Evolutionary conservation across 23 tunicate genomes (phyloP).

Genomic region (Trididemnum nubilum): DNA sequence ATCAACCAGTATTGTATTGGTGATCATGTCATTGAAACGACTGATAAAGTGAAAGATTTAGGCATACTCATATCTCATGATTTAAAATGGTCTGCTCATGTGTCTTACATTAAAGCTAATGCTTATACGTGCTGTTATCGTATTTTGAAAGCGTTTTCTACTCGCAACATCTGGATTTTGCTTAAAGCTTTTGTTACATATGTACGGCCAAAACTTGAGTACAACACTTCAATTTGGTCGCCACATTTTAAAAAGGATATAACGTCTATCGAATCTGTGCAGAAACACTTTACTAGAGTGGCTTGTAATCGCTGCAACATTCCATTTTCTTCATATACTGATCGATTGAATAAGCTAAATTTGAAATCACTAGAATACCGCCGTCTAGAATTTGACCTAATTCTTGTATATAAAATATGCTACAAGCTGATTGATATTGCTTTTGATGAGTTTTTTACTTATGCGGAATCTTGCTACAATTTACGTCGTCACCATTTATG

Average conservation of each 20-base stretch:
- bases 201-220: neutral
- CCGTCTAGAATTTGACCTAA: neutral
- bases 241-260: neutral
- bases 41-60: neutral
- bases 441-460: neutral
- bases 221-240: neutral
- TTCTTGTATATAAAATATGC: neutral
- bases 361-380: neutral
- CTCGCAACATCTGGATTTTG: neutral
- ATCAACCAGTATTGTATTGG: neutral
- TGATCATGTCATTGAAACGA: neutral
- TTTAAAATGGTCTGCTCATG: neutral
- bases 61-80: neutral
- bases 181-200: neutral
- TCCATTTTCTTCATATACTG: neutral
- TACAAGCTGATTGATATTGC: neutral
- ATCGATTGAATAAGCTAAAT: neutral
- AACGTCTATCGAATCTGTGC: neutral
- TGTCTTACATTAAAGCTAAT: neutral
- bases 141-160: neutral
- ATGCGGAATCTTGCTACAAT: neutral
- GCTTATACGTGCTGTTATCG: neutral
- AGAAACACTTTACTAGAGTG: neutral
- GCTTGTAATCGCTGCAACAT: neutral
- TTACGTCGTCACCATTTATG: neutral